Evolutionary conservation across 2,797 vertebrate species (phyloP).

Genomic region (Alexandromys oeconomus): DNA sequence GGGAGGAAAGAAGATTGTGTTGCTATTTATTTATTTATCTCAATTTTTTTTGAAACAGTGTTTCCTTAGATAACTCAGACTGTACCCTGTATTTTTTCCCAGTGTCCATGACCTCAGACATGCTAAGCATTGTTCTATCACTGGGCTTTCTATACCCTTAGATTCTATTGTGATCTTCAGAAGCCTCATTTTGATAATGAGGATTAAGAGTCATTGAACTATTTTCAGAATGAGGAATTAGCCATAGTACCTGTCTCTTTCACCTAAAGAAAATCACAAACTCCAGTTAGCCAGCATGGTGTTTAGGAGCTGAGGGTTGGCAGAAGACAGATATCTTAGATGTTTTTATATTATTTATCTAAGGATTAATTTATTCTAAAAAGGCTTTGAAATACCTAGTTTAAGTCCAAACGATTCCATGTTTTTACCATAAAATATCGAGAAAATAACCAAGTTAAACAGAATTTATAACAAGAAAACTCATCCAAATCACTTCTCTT

Average conservation of each 20-base stretch:
- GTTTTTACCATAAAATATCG: slow-evolving; percentile 9
- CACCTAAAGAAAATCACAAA: background rate
- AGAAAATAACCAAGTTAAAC: slow-evolving; percentile 19
- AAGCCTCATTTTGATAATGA: background rate
- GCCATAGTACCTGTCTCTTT: background rate
- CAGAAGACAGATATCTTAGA: background rate
- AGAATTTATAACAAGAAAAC: slow-evolving; percentile 31
- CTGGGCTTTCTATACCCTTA: background rate
- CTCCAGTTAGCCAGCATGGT: background rate
- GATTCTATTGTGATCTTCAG: background rate
- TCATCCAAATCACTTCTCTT: background rate
- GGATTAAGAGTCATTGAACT: background rate
- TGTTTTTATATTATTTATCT: background rate
- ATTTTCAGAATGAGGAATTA: background rate
- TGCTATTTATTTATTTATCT: background rate
- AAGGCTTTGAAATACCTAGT: background rate
- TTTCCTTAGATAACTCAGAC: background rate
- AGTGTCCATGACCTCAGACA: background rate
- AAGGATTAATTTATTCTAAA: background rate
- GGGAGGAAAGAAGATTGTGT: background rate
- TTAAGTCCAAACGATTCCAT: background rate
- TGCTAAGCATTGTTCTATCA: background rate
- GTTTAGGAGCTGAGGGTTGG: background rate
- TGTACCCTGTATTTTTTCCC: background rate
- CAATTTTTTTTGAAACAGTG: background rate